These are phyloP conservation scores for Setipinna tenuifilis DNA, from an alignment of 2,797 vertebrate genomes.

Conservation along the genomic window DNA sequence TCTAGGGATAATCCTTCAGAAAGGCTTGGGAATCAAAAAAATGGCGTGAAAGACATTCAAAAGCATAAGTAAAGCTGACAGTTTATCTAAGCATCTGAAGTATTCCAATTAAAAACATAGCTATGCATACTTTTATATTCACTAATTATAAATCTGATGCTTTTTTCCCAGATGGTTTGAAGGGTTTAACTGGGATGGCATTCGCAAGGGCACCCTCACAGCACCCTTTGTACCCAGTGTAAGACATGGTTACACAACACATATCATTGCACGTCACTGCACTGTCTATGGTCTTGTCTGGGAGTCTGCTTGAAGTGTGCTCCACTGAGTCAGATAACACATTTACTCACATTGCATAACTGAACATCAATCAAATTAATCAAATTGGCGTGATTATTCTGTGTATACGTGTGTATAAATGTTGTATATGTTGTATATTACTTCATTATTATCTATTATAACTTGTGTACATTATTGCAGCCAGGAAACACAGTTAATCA, in stretches of 20 bases:
- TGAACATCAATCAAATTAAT: too few relatives aligned
- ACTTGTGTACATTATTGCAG: neutral
- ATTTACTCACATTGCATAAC: too few relatives aligned
- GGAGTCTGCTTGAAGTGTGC: neutral
- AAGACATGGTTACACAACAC: slow-evolving; percentile 31
- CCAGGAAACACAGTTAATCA: neutral
- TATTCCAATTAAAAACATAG: neutral
- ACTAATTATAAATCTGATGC: slow-evolving; percentile 33
- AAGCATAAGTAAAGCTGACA: slow-evolving; percentile 68
- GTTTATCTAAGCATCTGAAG: neutral
- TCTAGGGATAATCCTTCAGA: slow-evolving; percentile 72
- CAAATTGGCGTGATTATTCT: too few relatives aligned
- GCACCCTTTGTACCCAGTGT: slow-evolving; percentile 65
- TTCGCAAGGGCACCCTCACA: slow-evolving; percentile 63
- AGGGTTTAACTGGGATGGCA: slow-evolving; percentile 72
- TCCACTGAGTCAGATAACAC: too few relatives aligned
- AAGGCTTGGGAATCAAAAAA: slow-evolving; percentile 71
- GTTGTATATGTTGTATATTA: too few relatives aligned
- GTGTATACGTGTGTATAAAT: too few relatives aligned
- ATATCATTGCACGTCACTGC: neutral
- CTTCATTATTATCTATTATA: too few relatives aligned
- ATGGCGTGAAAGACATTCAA: slow-evolving; percentile 71
- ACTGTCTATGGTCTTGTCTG: neutral
- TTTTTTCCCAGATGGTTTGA: slow-evolving; percentile 68
- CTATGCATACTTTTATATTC: neutral